Evolutionary conservation across 1,140 invertebrate genomes (phyloP).

Genomic region (Amphibalanus amphitrite): DNA sequence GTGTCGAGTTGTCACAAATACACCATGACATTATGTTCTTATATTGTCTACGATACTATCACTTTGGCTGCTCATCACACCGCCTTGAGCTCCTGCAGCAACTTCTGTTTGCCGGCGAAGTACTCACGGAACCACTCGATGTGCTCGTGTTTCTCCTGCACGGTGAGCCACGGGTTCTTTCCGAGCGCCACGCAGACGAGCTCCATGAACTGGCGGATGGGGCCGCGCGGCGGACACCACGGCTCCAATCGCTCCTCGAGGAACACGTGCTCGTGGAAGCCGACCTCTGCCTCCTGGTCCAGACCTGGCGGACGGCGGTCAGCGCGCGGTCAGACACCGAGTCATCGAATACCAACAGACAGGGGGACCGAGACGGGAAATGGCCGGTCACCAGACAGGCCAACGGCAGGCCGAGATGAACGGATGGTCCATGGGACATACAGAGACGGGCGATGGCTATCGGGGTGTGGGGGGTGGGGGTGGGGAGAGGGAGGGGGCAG

Average conservation of each 20-base stretch:
- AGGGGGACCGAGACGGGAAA: background rate
- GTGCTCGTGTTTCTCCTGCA: slow-evolving; percentile 71
- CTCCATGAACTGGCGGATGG: slow-evolving; percentile 92
- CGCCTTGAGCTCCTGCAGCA: slow-evolving; percentile 15
- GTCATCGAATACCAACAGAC: background rate
- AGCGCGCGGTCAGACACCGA: background rate
- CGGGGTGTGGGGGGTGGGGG: background rate
- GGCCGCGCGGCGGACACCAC: slow-evolving; percentile 77
- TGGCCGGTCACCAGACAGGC: background rate
- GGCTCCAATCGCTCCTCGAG: slow-evolving; percentile 62
- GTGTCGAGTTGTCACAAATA: no score
- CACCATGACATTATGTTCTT: no score
- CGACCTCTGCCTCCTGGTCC: slow-evolving; percentile 54
- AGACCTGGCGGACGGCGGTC: slow-evolving; percentile 37
- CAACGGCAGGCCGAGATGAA: background rate
- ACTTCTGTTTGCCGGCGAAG: slow-evolving; percentile 33
- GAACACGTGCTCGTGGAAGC: slow-evolving; percentile 86
- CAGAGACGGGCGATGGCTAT: background rate
- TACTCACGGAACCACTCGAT: slow-evolving; percentile 85
- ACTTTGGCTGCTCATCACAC: no score
- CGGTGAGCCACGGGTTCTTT: slow-evolving; percentile 80
- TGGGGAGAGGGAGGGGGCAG: no score
- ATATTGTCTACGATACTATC: no score
- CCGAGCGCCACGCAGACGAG: slow-evolving; percentile 81
- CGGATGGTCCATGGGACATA: background rate